phyloP scores from a whole-genome alignment of 2,797 vertebrate species.

The Gadopsis marmoratus region DNA sequence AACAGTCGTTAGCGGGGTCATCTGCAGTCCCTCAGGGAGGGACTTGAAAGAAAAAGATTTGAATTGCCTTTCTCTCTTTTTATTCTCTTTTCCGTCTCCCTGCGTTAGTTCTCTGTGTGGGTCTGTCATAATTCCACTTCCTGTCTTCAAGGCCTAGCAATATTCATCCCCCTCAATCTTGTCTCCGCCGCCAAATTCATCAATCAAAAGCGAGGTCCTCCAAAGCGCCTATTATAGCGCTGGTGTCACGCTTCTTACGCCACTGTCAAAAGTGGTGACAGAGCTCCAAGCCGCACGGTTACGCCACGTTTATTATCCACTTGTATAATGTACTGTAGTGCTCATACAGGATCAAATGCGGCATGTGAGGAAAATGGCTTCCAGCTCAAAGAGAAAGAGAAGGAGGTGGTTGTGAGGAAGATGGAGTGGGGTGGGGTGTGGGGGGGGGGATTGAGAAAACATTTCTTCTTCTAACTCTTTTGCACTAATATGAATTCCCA shows the following conservation, averaged over 20 bases:
- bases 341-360: slow-evolving; percentile 71
- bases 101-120: slow-evolving; percentile 65
- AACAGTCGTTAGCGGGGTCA: slow-evolving; percentile 81
- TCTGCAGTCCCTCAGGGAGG: slow-evolving; percentile 74
- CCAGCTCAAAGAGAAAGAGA: slow-evolving; percentile 69
- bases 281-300: slow-evolving; percentile 65
- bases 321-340: slow-evolving; percentile 74
- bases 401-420: slow-evolving; percentile 45
- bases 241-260: slow-evolving; percentile 80
- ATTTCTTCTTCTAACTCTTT: slow-evolving; percentile 79
- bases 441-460: slow-evolving; percentile 59
- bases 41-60: slow-evolving; percentile 76
- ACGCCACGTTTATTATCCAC: slow-evolving; percentile 76
- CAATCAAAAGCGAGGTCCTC: slow-evolving; percentile 75
- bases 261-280: slow-evolving; percentile 75
- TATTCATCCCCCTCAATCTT: slow-evolving; percentile 67
- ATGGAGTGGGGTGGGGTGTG: slow-evolving; percentile 11
- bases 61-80: slow-evolving; percentile 69
- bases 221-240: slow-evolving; percentile 71
- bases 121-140: slow-evolving; percentile 76
- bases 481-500: slow-evolving; percentile 83
- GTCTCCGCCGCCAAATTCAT: slow-evolving; percentile 65
- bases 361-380: slow-evolving; percentile 76
- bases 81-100: slow-evolving; percentile 51
- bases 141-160: slow-evolving; percentile 73